Base-by-base conservation (phyloP, 1,140 invertebrate genomes). In the Lordiphosa stackelbergi region DNA sequence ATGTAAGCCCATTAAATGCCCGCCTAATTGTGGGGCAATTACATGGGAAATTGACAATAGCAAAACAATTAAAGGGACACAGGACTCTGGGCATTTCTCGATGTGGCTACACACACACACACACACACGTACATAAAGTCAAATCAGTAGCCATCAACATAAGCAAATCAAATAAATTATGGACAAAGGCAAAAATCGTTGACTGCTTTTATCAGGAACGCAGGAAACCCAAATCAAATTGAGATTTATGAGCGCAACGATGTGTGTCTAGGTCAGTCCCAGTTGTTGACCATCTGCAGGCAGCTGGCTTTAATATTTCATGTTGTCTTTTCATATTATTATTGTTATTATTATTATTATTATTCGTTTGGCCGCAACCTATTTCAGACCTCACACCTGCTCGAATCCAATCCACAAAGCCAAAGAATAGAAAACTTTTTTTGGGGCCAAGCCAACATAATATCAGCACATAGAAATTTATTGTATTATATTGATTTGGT, bases 171-270 rank as follows among this genome's bases (percentile, higher is more conserved):
- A 65, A 81, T 81, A 75, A 79, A 72, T 79, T 69, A 69, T 66
- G 68, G 55, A 43, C 35, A 73, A 60, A 54, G 31, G 55, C 42
- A 81, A 70, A 73, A 54, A 52, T 70, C 54, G 48, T 57, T 55
- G 69, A 62, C 57, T 47, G 36, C 41, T 36, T 45, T 43, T 13
- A 40, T 46, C 36, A 9, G 24, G 35, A 45, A 10, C 10, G 34
- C 9, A 48, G 51, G 35, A 47, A 58, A 75, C 77, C 75, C 77
- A 81, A 81, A 81, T 81, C 75, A 81, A 81, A 81, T 81, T 81
- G 77, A 81, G 75, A 81, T 81, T 81, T 81, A 83, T 81, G 75
- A 75, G 77, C 57, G 55, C 75, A 83, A 42, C 73, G 77, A 83
- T 83, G 77, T 83, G 77, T 83, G 75, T 69, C 71, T 75, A 81